These are phyloP conservation scores for Euclidia mi DNA, from an alignment of 2,888 invertebrate species.

Conservation along the genomic window DNA sequence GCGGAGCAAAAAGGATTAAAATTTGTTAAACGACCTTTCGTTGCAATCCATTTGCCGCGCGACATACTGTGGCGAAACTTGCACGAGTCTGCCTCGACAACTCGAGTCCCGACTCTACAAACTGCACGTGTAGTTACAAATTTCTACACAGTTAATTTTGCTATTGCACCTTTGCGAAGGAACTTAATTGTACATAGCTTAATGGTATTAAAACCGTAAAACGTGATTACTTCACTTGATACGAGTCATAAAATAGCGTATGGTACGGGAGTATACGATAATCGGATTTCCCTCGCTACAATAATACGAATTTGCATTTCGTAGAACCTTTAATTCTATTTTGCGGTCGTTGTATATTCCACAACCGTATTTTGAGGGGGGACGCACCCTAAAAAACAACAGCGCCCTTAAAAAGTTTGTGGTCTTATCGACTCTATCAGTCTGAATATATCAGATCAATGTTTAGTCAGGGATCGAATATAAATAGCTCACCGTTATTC, in stretches of 20 bases:
- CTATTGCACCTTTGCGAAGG: conserved; percentile 66
- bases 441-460: not conserved
- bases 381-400: not conserved
- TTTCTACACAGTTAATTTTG: conserved; percentile 72
- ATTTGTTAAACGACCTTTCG: conserved; percentile 86
- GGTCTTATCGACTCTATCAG: not conserved
- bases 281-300: conserved; percentile 38
- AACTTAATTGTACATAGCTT: conserved; percentile 61
- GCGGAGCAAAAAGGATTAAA: conserved; percentile 84
- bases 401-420: not conserved
- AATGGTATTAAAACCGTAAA: conserved; percentile 64
- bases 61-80: conserved; percentile 78
- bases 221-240: conserved; percentile 60
- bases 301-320: conserved; percentile 29
- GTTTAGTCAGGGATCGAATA: not conserved
- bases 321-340: conserved; percentile 14
- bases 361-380: conserved; percentile 1
- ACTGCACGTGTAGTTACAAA: conserved; percentile 69
- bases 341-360: conserved; percentile 10
- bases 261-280: conserved; percentile 27
- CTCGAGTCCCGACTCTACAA: conserved; percentile 53
- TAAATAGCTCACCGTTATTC: not conserved
- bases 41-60: conserved; percentile 82
- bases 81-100: conserved; percentile 45
- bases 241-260: conserved; percentile 55